These are phyloP conservation scores for Junonia oenone DNA, from an alignment of 2,888 invertebrate genomes.

Conservation along the genomic window DNA sequence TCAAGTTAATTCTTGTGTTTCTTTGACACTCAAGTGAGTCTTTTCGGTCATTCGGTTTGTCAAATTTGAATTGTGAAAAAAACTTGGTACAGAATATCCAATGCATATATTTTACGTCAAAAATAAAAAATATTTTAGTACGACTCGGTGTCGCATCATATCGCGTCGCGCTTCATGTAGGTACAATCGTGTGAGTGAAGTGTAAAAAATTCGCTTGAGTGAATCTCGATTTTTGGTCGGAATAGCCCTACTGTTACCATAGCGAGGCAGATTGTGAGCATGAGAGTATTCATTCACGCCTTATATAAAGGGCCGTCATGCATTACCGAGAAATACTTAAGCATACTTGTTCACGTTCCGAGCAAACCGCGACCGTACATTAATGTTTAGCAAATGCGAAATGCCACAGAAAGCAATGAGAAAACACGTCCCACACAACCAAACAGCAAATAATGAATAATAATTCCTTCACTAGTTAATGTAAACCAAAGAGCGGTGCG, in stretches of 20 bases:
- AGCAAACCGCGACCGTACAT: slow-evolving; percentile 61
- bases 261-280: slow-evolving; percentile 12
- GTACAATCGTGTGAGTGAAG: too few relatives aligned
- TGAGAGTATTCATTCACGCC: slow-evolving; percentile 33
- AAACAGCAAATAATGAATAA: slow-evolving; percentile 61
- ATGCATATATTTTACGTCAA: too few relatives aligned
- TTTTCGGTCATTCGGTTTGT: too few relatives aligned
- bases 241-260: too few relatives aligned
- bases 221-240: too few relatives aligned
- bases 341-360: slow-evolving; percentile 35
- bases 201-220: too few relatives aligned
- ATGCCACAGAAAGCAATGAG: slow-evolving; percentile 57
- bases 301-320: slow-evolving; percentile 33
- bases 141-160: too few relatives aligned
- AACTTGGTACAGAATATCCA: too few relatives aligned
- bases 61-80: too few relatives aligned
- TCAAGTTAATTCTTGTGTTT: too few relatives aligned
- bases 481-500: slow-evolving; percentile 36
- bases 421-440: slow-evolving; percentile 36
- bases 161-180: too few relatives aligned
- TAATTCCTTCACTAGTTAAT: slow-evolving; percentile 60
- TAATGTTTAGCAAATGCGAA: slow-evolving; percentile 57
- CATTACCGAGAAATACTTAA: slow-evolving; percentile 57
- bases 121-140: too few relatives aligned
- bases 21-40: slow-evolving; percentile 3